phyloP scores from a whole-genome alignment of 2,888 invertebrate species.

The Dermolepida albohirtum region DNA sequence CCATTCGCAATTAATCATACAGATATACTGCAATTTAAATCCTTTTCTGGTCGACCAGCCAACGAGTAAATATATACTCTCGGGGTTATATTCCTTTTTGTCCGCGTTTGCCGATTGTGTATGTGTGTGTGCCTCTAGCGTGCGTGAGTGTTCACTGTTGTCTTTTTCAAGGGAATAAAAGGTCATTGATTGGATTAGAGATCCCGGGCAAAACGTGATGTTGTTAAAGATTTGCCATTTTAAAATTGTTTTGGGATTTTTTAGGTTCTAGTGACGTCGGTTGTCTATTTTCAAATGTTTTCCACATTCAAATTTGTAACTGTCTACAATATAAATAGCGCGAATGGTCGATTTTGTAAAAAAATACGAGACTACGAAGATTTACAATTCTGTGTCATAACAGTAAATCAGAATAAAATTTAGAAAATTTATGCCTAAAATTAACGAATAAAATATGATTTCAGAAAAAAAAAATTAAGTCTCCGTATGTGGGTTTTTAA shows the following conservation, averaged over 20 bases:
- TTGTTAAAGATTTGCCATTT: slow-evolving; percentile 32
- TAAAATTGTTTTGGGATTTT: slow-evolving; percentile 13
- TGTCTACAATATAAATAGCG: neutral
- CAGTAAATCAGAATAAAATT: too few relatives aligned
- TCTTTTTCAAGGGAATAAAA: slow-evolving; percentile 19
- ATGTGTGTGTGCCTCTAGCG: too few relatives aligned
- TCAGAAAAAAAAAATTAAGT: too few relatives aligned
- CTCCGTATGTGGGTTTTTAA: too few relatives aligned
- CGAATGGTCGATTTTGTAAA: too few relatives aligned
- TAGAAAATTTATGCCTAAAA: too few relatives aligned
- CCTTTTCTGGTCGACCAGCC: slow-evolving; percentile 21
- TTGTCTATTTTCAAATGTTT: neutral
- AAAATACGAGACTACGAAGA: too few relatives aligned
- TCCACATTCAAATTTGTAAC: neutral
- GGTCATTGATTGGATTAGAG: slow-evolving; percentile 30
- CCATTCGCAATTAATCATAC: slow-evolving; percentile 31
- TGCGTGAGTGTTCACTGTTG: slow-evolving; percentile 2
- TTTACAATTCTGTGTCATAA: too few relatives aligned
- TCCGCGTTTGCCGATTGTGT: neutral
- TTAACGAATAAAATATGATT: too few relatives aligned
- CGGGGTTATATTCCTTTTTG: slow-evolving; percentile 19
- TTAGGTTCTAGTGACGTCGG: neutral
- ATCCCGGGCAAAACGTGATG: slow-evolving; percentile 13
- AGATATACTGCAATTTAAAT: slow-evolving; percentile 34
- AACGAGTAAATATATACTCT: slow-evolving; percentile 15